Base-by-base conservation (phyloP, 1,140 invertebrate genomes). In the Ips nitidus region DNA sequence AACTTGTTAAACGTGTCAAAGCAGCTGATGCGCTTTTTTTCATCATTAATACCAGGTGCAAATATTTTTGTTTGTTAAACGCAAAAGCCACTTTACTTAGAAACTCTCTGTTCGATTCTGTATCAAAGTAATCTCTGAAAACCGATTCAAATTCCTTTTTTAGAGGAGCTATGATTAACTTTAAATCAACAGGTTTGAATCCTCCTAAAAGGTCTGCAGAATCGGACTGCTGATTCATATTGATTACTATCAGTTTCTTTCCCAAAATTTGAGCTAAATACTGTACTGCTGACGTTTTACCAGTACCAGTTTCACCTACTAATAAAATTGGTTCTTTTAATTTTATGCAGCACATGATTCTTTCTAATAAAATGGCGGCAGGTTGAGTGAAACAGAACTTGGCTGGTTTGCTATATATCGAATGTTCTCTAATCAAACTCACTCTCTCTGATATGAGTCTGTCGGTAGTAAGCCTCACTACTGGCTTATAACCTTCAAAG, bases 151-250 rank as follows among this genome's bases (percentile, higher is more conserved):
- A 99, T 76, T 97, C 92, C 4, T 78, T 80, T 69, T 90, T 85
- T 4, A 98, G 84, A 1, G 95, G 94, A 56, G 84, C 83, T 3
- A 99, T 87, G 1, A 96, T 84, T 75, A 90, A 89, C 78, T 91
- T 93, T 2, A 98, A 77, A 81, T 98, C 94, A 0, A 98, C 91
- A 0, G 98, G 98, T 82, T 99, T 99, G 75, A 94, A 98, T 1
- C 98, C 97, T 75, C 98, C 98, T 1, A 99, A 83, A 6, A 99
- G 84, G 85, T 99, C 98, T 2, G 93, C 88, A 57, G 92, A 95
- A 82, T 99, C 97, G 74, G 94, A 98, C 81, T 99, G 97, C 80
- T 99, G 97, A 80, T 98, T 99, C 91, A 99, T 94, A 81, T 99
- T 99, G n/a, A 99, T 93, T 0, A 99, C 96, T 50, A 93, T 85